Base-by-base conservation (phyloP, 2,113 vertebrate species). In the Melanotaenia duboulayi region DNA sequence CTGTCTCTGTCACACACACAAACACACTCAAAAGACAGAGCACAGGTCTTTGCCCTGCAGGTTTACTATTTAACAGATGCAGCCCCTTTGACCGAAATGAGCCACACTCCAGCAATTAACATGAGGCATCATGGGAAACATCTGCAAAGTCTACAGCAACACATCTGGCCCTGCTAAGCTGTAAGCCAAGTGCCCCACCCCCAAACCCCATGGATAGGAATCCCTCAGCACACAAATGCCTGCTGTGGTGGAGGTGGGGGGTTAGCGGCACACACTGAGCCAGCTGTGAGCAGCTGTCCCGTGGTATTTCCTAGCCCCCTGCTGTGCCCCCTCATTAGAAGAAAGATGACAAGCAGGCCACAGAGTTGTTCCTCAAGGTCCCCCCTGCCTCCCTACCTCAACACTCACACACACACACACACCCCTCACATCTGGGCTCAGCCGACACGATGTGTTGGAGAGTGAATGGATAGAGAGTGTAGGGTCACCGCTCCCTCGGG, bases 91-190 rank as follows among this genome's bases (percentile, higher is more conserved):
- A 84, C 86, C 73, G 64, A 81, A 86, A 85, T 88, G 80, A 86
- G 83, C 82, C 78, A 71, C 80, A 60, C 55, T 65, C 83, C 37
- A 71, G 78, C 74, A 84, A 82, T 87, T 89, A 89, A 84, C 87
- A 88, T 65, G 66, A 65, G 37, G 81, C 85, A 88, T 82, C 74
- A 84, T 76, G 80, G 84, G 69, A 89, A 91, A 89, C 88, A 90
- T 91, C 87, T 91, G 89, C 72, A 81, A 40, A 58, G 66, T 78
- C 86, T 71, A 54, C 42, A 22, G 60, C 76, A 52, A 64, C 87
- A 90, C 90, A 91, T 93, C 85, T 93, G 89, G 86, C 76, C 42
- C 54, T 0, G 42, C 84, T 82, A 79, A 80, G 83, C 71, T 55
- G 11, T 37, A 50, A 68, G 65, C 80, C 65, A 76, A 84, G 74